Percentiles rank a stretch among this genome's conserved stretches.
phyloP scores from a whole-genome alignment of 1,140 invertebrate genomes.

The Limonius californicus region DNA sequence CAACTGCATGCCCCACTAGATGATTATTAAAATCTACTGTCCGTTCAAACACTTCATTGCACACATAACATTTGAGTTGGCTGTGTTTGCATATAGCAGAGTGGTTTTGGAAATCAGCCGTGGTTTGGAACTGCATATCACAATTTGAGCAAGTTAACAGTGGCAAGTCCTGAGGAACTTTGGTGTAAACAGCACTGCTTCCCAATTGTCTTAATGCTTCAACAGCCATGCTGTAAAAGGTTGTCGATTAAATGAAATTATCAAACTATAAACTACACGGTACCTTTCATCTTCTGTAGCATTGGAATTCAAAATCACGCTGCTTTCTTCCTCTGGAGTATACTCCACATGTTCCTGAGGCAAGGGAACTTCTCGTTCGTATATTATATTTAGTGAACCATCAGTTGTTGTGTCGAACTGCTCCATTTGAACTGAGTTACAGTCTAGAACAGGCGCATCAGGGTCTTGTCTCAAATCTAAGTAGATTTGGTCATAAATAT shows the following conservation, averaged over 20 bases:
- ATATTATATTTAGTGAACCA: background rate
- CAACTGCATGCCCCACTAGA: background rate
- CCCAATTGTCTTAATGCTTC: background rate
- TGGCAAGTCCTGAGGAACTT: background rate
- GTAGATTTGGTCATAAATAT: background rate
- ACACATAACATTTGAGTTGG: background rate
- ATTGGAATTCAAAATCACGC: background rate
- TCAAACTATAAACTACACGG: too few species aligned
- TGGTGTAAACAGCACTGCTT: background rate
- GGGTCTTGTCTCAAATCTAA: background rate
- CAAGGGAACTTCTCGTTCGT: background rate
- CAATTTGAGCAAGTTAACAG: background rate
- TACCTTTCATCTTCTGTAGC: background rate
- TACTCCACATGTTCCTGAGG: too few species aligned
- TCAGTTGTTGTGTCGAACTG: background rate
- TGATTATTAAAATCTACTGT: background rate
- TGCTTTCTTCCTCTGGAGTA: background rate
- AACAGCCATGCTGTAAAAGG: background rate
- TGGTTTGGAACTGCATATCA: background rate
- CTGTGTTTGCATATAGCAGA: background rate
- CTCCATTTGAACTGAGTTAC: too few species aligned
- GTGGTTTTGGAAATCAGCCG: background rate
- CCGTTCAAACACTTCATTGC: background rate
- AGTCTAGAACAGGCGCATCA: too few species aligned
- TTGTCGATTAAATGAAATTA: too few species aligned